These are phyloP conservation scores for Scelioninae gen. 1 DNA, from an alignment of 2,888 invertebrate species.

Conservation along the genomic window DNA sequence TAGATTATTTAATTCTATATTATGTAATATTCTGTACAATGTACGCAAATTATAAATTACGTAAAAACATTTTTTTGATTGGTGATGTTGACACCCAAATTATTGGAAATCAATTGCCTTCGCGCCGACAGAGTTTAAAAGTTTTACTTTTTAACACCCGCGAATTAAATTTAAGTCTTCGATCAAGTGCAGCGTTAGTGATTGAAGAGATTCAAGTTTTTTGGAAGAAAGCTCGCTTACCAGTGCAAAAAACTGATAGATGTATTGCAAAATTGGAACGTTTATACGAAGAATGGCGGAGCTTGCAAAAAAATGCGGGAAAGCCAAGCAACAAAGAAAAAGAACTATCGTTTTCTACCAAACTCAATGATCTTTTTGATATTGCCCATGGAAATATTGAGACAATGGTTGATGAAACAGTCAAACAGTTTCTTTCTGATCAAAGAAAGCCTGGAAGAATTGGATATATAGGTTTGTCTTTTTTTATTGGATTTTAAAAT, in stretches of 20 bases:
- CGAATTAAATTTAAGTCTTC: constrained; percentile 65
- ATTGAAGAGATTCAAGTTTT: constrained; percentile 66
- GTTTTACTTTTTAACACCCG: constrained; percentile 67
- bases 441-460: constrained; percentile 39
- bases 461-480: too few species aligned
- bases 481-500: too few species aligned
- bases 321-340: constrained; percentile 60
- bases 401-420: constrained; percentile 41
- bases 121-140: constrained; percentile 68
- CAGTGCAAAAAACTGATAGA: constrained; percentile 50
- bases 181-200: constrained; percentile 63
- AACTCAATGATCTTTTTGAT: constrained; percentile 64
- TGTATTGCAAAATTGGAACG: constrained; percentile 71
- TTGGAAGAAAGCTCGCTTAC: constrained; percentile 69
- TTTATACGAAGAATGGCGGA: constrained; percentile 77
- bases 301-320: constrained; percentile 74
- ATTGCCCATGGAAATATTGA: constrained; percentile 64
- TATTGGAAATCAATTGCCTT: constrained; percentile 69
- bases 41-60: too few species aligned
- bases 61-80: constrained; percentile 37
- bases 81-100: constrained; percentile 35
- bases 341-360: constrained; percentile 57
- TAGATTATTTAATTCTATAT: too few species aligned
- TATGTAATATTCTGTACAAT: too few species aligned
- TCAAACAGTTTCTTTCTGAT: constrained; percentile 33